Base-by-base conservation (phyloP, 1,140 invertebrate genomes). In the Bathynomus jamesi region DNA sequence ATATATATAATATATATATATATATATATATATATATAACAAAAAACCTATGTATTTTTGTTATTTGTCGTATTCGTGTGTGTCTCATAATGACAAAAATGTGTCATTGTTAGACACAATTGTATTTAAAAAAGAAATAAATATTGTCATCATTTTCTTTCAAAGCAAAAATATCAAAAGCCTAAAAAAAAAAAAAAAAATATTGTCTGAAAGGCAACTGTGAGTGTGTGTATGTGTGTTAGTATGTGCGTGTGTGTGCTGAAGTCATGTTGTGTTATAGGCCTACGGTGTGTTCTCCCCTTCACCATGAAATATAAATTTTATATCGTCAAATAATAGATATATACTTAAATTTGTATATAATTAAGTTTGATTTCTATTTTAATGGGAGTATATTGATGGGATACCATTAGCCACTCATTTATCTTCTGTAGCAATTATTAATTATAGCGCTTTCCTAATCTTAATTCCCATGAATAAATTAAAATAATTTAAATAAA, bases 401-500 rank as follows among this genome's bases (percentile, higher is more conserved):
- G 13, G 13, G 21, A 53, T 53, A 17, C 21, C 21, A 53, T 53
- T 53, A 53, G 21, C 13, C 32, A 17, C 13, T 8, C 32, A 40
- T 40, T 40, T 40, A 40, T 40, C 7, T 40, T 40, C 7, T 40
- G 7, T 17, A 40, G 32, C 32, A 8, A 40, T 40, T 8, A 40
- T 40, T 40, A 40, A 40, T 40, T 40, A 8, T 40, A 8, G 17
- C 32, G 32, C 17, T 40, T 40, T 40, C 40, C 40, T 53, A 53
- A 53, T 53, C 40, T 21, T 21, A 53, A 53, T 17, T 53, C 13
- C 40, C 13, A 53, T 53, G 40, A 53, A 53, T 53, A 53, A 53
- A 53, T 53, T 53, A 53, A 53, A 53, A 53, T 53, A 53, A 53
- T 53, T 53, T 53, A 53, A 53, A 53, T 53, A 53, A 53, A 21